Percentiles rank a stretch among this genome's conserved stretches.
Evolutionary conservation across 92 coral and sea anemone genomes (phyloP).

Genomic region (Paramuricea clavata): DNA sequence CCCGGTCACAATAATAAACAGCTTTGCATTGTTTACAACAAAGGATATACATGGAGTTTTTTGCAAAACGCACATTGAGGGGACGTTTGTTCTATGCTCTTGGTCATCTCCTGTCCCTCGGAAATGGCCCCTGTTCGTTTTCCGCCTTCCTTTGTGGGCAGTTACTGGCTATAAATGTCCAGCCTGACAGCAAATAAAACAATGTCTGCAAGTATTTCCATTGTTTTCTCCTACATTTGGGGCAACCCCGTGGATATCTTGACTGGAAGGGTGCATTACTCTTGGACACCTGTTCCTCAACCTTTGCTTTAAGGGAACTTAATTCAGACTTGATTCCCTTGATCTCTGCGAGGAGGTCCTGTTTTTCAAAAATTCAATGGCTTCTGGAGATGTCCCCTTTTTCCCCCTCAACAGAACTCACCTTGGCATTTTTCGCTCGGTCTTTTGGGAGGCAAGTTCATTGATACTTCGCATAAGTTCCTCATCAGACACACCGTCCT

Average conservation of each 20-base stretch:
- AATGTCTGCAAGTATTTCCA: conserved; percentile 68
- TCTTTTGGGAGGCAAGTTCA: conserved; percentile 70
- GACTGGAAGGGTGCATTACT: background rate
- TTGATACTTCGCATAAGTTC: conserved; percentile 71
- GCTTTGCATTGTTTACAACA: too few relatives aligned
- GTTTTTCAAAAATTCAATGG: conserved; percentile 52
- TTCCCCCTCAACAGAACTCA: conserved; percentile 28
- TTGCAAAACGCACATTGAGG: too few relatives aligned
- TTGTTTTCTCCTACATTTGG: conserved; percentile 52
- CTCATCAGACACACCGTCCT: conserved; percentile 53
- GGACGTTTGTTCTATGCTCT: too few relatives aligned
- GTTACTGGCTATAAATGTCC: conserved; percentile 63
- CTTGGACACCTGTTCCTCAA: conserved; percentile 36
- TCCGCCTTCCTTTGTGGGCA: conserved; percentile 58
- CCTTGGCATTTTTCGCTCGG: conserved; percentile 54
- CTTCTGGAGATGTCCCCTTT: conserved; percentile 14
- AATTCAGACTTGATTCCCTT: conserved; percentile 64
- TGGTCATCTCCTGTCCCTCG: too few relatives aligned
- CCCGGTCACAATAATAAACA: too few relatives aligned
- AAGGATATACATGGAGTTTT: too few relatives aligned
- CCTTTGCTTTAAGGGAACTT: conserved; percentile 54
- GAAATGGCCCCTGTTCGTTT: too few relatives aligned
- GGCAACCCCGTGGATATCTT: conserved; percentile 50
- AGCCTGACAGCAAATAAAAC: conserved; percentile 65
- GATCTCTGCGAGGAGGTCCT: conserved; percentile 53